phyloP scores from a whole-genome alignment of 2,888 invertebrate genomes.

The Meta bourneti region DNA sequence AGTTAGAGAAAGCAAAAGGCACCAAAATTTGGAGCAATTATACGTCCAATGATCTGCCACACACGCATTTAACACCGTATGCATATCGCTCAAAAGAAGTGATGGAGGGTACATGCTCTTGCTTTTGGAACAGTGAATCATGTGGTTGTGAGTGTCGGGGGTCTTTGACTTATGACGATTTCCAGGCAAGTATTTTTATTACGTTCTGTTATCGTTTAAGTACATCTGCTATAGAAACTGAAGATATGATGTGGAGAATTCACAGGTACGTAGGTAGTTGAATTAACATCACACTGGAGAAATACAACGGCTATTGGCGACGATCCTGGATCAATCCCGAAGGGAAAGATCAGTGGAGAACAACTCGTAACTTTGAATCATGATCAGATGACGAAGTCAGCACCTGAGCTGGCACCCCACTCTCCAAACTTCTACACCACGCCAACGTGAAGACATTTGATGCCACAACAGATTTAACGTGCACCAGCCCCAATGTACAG shows the following conservation, averaged over 20 bases:
- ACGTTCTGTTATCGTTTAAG: background rate
- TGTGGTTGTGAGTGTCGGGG: constrained; percentile 59
- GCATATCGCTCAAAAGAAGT: background rate
- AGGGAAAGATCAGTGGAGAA: background rate
- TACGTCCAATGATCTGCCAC: background rate
- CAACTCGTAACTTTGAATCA: background rate
- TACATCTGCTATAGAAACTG: background rate
- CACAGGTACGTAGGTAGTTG: background rate
- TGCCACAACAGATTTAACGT: too few species aligned
- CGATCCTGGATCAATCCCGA: background rate
- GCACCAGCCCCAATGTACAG: too few species aligned
- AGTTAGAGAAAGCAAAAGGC: background rate
- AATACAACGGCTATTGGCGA: too few species aligned
- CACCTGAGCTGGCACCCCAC: too few species aligned
- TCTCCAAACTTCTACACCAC: too few species aligned
- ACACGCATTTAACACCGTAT: too few species aligned
- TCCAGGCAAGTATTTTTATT: constrained; percentile 43
- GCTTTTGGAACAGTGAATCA: constrained; percentile 24
- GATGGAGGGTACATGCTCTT: constrained; percentile 28
- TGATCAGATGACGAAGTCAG: too few species aligned
- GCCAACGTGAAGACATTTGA: too few species aligned
- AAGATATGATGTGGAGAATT: background rate
- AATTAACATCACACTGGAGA: too few species aligned
- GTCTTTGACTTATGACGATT: constrained; percentile 46
- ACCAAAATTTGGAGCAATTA: background rate